These are phyloP conservation scores for Ommatoiulus sabulosus DNA, from an alignment of 2,888 invertebrate genomes.

Conservation along the genomic window DNA sequence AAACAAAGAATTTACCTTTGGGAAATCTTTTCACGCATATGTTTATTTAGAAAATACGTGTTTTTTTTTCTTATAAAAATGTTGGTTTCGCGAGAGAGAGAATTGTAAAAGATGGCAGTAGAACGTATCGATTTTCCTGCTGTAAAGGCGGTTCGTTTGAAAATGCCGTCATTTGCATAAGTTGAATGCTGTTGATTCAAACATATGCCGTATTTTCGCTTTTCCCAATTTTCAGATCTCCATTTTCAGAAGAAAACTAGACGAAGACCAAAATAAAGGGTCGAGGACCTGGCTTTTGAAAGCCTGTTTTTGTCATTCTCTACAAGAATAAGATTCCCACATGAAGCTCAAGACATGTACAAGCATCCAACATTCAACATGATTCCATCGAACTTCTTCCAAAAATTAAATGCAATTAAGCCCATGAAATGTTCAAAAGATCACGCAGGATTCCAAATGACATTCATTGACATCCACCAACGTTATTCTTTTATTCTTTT, in stretches of 20 bases:
- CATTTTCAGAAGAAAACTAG: background rate
- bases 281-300: background rate
- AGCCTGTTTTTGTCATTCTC: background rate
- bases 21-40: too few species aligned
- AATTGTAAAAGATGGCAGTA: too few species aligned
- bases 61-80: too few species aligned
- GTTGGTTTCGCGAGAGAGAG: too few species aligned
- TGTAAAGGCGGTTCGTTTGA: background rate
- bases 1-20: too few species aligned
- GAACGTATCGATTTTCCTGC: background rate
- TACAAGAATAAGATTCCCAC: background rate
- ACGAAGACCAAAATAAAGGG: background rate
- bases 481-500: background rate
- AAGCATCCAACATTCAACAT: too few species aligned
- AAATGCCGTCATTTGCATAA: conserved; percentile 29
- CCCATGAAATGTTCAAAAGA: background rate
- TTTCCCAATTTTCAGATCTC: background rate
- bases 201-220: background rate
- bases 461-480: background rate
- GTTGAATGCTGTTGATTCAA: background rate
- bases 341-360: too few species aligned
- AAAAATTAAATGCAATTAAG: too few species aligned
- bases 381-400: too few species aligned
- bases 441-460: background rate
- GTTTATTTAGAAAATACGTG: too few species aligned